Conservation (phyloP, 2,888 invertebrate species). For the Cepaea hortensis region DNA sequence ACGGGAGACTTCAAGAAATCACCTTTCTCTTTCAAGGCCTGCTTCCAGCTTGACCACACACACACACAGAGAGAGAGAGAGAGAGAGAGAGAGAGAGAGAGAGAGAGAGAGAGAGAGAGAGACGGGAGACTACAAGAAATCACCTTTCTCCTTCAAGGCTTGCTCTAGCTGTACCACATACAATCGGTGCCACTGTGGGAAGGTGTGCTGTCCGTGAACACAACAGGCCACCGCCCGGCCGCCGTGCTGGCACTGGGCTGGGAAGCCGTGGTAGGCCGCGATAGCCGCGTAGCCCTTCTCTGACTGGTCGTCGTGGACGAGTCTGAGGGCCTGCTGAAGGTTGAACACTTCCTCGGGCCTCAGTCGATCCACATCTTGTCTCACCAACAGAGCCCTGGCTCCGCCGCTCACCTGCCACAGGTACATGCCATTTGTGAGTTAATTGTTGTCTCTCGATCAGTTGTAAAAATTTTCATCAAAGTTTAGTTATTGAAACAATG, state of each 20-base stretch:
- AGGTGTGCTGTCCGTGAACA: constrained; percentile 52
- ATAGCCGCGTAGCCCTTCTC: constrained; percentile 29
- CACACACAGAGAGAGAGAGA: neutral
- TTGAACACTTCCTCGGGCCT: constrained; percentile 23
- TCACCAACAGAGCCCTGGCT: neutral
- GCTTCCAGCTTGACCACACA: constrained; percentile 52
- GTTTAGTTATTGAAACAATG: no score
- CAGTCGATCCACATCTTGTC: constrained; percentile 25
- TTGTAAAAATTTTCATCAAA: no score
- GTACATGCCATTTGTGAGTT: no score
- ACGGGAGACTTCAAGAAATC: no score
- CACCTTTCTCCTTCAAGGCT: constrained; percentile 31
- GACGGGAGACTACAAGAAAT: neutral
- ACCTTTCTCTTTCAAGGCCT: constrained; percentile 34
- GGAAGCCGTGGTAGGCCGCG: constrained; percentile 45
- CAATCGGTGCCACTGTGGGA: constrained; percentile 55
- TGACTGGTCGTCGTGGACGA: constrained; percentile 16
- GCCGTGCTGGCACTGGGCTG: constrained; percentile 24
- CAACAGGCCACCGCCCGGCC: constrained; percentile 46
- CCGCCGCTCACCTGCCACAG: no score
- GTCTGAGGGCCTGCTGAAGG: constrained; percentile 24
- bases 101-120: neutral
- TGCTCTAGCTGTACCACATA: constrained; percentile 52
- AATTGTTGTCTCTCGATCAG: no score
- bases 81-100: no score